A percentile compares a stretch with the other conserved stretches of the same genome.
These are phyloP conservation scores for Mimumesa dahlbomi DNA, from an alignment of 2,888 invertebrate species.

Conservation along the genomic window DNA sequence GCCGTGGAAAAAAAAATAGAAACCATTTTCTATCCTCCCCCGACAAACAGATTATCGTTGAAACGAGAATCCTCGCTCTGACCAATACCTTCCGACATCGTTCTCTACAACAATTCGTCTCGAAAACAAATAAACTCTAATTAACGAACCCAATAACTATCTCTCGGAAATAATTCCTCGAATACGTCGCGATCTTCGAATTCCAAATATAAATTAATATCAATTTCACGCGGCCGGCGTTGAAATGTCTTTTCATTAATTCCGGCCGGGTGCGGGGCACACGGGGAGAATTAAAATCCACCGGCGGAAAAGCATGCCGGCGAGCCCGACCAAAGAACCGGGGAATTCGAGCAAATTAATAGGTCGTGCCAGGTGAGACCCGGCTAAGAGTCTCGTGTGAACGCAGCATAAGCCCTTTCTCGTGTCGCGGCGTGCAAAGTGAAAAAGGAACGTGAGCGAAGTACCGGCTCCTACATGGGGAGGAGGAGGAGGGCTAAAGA, in stretches of 20 bases:
- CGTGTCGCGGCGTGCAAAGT: conserved; percentile 55
- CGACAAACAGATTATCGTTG: conserved; percentile 40
- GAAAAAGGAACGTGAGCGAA: conserved; percentile 54
- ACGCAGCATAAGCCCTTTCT: conserved; percentile 63
- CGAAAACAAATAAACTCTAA: too few species aligned
- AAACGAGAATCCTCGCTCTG: conserved; percentile 3
- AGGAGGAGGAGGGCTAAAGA: conserved; percentile 1
- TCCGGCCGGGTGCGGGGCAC: not conserved
- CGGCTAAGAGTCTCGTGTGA: conserved; percentile 56
- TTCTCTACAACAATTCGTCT: too few species aligned
- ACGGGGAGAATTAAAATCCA: not conserved
- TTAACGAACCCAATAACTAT: too few species aligned
- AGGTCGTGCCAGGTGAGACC: conserved; percentile 42
- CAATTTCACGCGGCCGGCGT: too few species aligned
- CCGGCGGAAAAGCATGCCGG: not conserved
- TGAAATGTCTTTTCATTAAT: not conserved
- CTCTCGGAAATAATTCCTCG: too few species aligned
- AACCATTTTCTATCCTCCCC: not conserved
- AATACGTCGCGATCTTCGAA: too few species aligned
- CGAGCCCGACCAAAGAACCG: conserved; percentile 1
- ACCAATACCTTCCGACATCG: too few species aligned
- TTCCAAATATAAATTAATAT: too few species aligned
- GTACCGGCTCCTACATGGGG: conserved; percentile 25
- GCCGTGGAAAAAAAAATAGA: conserved; percentile 24
- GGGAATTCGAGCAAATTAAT: conserved; percentile 54